A percentile compares a stretch with the other conserved stretches of the same genome.
Conservation (phyloP, 1,140 invertebrate species). For the Adoxophyes honmai region DNA sequence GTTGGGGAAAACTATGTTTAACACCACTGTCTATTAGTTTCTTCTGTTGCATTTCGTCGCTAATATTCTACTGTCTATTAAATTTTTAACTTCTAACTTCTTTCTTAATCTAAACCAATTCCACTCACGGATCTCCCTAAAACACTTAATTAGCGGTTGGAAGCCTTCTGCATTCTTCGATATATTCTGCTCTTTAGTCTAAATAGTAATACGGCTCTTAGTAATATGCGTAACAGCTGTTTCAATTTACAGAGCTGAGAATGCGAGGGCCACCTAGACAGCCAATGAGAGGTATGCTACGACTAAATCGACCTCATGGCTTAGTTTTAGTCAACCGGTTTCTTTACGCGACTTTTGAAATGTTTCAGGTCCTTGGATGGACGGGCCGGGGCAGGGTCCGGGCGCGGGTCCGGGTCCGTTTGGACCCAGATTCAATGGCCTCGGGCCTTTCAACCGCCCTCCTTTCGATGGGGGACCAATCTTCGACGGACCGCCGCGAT, state of each 20-base stretch:
- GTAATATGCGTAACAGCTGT: slow-evolving; percentile 25
- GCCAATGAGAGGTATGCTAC: slow-evolving; percentile 51
- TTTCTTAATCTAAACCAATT: no score
- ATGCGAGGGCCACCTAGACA: slow-evolving; percentile 66
- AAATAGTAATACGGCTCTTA: not conserved
- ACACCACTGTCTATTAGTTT: no score
- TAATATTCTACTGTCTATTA: no score
- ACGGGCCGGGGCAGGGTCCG: slow-evolving; percentile 46
- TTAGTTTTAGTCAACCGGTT: not conserved
- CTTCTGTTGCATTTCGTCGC: no score
- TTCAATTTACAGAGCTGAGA: slow-evolving; percentile 67
- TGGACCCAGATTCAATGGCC: slow-evolving; percentile 47
- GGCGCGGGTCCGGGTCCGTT: slow-evolving; percentile 24
- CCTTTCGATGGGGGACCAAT: slow-evolving; percentile 42
- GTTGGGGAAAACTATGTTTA: no score
- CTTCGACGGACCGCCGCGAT: slow-evolving; percentile 39
- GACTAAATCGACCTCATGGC: not conserved
- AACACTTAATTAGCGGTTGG: no score
- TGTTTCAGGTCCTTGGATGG: slow-evolving; percentile 73
- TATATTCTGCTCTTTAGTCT: not conserved
- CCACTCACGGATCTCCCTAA: no score
- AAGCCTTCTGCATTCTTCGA: not conserved
- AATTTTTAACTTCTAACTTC: no score
- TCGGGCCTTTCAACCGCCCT: slow-evolving; percentile 44
- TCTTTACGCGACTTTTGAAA: not conserved